Evolutionary conservation across 2,113 vertebrate genomes (phyloP), one percentile per base, ranked within the genome.

Genomic region (Dicerorhinus sumatrensis): DNA sequence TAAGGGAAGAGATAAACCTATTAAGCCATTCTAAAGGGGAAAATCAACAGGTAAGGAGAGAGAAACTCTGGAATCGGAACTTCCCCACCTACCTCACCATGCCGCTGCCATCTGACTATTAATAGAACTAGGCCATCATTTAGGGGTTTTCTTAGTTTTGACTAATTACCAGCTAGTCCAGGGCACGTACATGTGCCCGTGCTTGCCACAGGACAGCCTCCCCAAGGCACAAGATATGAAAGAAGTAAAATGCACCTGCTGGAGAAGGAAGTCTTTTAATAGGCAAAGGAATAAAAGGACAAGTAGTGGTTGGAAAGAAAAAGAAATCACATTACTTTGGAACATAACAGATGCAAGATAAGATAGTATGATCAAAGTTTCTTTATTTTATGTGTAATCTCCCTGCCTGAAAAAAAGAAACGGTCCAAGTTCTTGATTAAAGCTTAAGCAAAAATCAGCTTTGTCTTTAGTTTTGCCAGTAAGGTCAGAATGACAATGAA

Each of bases 401-500:
- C 54, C 14, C 31, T 46, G 84, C 12, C 75, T 76, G 36, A 25
- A 62, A 85, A 77, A 65, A 93, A 62, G 17, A 85, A 80, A 3
- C 2, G 3, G 2, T 48, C 48, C n/a, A 48, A 69, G 54, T 1
- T 84, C 70, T 72, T 76, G 23, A 76, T 42, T 63, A 87, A 90
- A 72, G 27, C 20, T n/a, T 69, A 46, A 2, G 16, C 56, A 96
- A 80, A 27, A 42, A n/a, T 36, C 48, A 39, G 6, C 72, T 84
- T 42, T 54, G 27, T 84, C 25, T 97, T 97, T 63, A 17, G 9
- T 90, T 95, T 81, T 80, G 39, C 67, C 33, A 69, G 13, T n/a
- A 18, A 90, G 46, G 58, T 42, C 39, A 54, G 54, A 80, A 70
- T 21, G 73, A 85, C 39, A 27, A 20, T 2, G 33, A 54, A 31